Percentiles rank a stretch among this genome's conserved stretches.
Evolutionary conservation across 2,113 vertebrate genomes (phyloP).

Genomic region (Notothenia rossii): DNA sequence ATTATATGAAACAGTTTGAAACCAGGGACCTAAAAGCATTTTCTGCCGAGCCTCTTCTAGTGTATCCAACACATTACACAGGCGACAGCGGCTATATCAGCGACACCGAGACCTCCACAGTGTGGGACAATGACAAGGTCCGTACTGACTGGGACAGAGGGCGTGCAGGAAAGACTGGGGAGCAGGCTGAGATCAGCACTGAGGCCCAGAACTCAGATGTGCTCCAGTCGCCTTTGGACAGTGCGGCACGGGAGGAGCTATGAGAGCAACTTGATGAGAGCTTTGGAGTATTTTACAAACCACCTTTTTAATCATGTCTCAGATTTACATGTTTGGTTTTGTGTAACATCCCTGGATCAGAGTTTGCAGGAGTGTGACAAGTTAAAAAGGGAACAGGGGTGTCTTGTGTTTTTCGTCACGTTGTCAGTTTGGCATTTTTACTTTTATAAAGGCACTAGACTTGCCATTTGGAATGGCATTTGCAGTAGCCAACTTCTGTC

Average conservation of each 20-base stretch:
- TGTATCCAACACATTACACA: conserved; percentile 93
- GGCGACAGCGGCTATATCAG: conserved; percentile 92
- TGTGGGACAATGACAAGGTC: conserved; percentile 91
- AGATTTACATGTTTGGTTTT: conserved; percentile 30
- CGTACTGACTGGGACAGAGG: conserved; percentile 92
- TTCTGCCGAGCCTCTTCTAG: conserved; percentile 91
- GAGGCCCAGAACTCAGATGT: conserved; percentile 92
- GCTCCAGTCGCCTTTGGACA: conserved; percentile 90
- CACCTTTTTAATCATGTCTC: conserved; percentile 25
- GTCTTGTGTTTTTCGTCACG: conserved; percentile 25
- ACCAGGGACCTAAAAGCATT: conserved; percentile 89
- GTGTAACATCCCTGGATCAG: conserved; percentile 29
- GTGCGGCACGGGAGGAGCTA: conserved; percentile 90
- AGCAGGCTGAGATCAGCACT: conserved; percentile 88
- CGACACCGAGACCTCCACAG: conserved; percentile 93
- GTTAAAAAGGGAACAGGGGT: conserved; percentile 51
- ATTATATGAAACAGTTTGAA: conserved; percentile 91
- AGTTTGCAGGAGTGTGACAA: conserved; percentile 22
- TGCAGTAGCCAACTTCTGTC: conserved; percentile 72
- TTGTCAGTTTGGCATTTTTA: conserved; percentile 28
- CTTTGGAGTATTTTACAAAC: conserved; percentile 5
- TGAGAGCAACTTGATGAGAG: conserved; percentile 77
- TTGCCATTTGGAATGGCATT: conserved; percentile 76
- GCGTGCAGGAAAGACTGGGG: conserved; percentile 89
- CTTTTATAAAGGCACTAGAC: conserved; percentile 70